A percentile compares a stretch with the other conserved stretches of the same genome.
Conservation (phyloP, 2,113 vertebrate species). For the Myanophis thanlyinensis region DNA sequence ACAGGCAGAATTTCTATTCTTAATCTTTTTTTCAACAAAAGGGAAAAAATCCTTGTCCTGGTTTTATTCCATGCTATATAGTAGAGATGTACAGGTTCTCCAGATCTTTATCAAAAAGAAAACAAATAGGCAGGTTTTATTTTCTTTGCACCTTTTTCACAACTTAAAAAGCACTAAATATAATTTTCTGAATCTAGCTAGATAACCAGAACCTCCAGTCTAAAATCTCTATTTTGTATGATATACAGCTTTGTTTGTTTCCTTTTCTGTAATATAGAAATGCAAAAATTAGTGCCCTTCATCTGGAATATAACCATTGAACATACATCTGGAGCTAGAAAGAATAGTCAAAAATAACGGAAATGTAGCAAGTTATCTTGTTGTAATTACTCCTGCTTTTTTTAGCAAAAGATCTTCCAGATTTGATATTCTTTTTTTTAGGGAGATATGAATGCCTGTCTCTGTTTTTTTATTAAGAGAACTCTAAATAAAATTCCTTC, state of each 20-base stretch:
- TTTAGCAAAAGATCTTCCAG: neutral
- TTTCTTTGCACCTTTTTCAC: neutral
- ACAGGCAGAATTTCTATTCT: neutral
- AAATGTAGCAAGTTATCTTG: neutral
- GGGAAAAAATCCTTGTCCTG: neutral
- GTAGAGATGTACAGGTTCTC: neutral
- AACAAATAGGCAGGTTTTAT: neutral
- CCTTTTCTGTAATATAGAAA: neutral
- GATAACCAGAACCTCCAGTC: neutral
- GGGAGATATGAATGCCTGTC: neutral
- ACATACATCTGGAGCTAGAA: neutral
- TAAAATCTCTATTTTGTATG: neutral
- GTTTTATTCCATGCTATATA: neutral
- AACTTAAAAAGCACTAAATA: neutral
- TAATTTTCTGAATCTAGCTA: neutral
- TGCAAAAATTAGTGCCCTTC: neutral
- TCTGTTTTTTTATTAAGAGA: neutral
- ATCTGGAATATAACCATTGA: neutral
- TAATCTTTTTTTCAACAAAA: neutral
- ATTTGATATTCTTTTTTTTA: neutral
- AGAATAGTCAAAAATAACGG: neutral
- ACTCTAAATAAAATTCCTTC: neutral
- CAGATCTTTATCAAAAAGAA: neutral
- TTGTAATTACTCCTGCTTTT: neutral
- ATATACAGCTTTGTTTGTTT: neutral